phyloP scores from a whole-genome alignment of 35 echinoderm and acorn worm genomes.

The Acanthaster planci region DNA sequence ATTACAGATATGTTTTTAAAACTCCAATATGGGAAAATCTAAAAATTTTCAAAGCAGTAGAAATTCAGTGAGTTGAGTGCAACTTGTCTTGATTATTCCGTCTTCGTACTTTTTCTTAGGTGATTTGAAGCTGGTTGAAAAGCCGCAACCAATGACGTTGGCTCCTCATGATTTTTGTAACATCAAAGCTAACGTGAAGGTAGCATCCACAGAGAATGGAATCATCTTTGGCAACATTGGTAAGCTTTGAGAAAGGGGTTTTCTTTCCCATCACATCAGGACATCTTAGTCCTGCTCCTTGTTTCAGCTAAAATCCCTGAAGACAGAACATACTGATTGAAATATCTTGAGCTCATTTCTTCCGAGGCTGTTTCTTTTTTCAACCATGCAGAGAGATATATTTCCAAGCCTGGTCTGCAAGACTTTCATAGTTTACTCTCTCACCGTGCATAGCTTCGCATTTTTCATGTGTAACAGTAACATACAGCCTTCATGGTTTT shows the following conservation, averaged over 20 bases:
- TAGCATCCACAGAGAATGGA: constrained; percentile 98
- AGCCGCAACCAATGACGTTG: constrained; percentile 92
- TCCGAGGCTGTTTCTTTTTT: no score
- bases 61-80: neutral
- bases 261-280: no score
- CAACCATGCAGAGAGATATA: no score
- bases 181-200: constrained; percentile 97
- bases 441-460: no score
- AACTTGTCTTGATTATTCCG: neutral
- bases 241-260: no score
- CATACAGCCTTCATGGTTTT: neutral
- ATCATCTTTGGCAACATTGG: constrained; percentile 99
- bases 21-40: neutral
- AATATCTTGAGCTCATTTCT: no score
- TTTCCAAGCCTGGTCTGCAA: no score
- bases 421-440: no score
- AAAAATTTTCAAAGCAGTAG: neutral
- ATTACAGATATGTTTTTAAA: neutral
- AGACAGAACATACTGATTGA: no score
- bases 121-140: constrained; percentile 96
- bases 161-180: constrained; percentile 99
- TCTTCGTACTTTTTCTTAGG: constrained; percentile 54
- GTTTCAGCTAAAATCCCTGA: no score
- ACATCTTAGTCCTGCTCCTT: no score
- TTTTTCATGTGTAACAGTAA: no score